Evolutionary conservation across 2,113 vertebrate species (phyloP).

Genomic region (Sinocyclocheilus anophthalmus): DNA sequence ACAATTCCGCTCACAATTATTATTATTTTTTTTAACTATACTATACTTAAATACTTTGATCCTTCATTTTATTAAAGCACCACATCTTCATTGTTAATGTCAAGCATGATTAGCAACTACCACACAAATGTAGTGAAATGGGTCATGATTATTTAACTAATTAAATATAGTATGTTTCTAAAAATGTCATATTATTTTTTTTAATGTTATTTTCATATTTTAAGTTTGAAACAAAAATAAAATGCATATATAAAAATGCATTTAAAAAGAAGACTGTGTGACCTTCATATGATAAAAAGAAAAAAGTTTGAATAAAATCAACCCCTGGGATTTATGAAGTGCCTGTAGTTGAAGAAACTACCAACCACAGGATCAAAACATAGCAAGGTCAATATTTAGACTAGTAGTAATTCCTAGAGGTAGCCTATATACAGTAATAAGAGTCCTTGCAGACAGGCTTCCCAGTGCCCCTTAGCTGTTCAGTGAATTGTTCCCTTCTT

Average conservation of each 20-base stretch:
- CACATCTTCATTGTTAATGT: no score
- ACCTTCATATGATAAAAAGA: background rate
- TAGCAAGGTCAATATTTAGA: background rate
- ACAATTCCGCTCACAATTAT: no score
- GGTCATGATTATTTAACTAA: no score
- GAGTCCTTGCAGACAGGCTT: background rate
- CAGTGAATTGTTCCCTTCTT: background rate
- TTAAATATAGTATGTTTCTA: background rate
- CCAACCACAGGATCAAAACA: slow-evolving; percentile 6
- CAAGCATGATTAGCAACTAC: no score
- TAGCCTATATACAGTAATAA: background rate
- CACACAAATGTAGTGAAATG: no score
- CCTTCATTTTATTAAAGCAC: no score
- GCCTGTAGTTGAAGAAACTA: background rate
- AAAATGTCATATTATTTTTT: background rate
- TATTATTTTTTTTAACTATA: no score
- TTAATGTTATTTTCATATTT: background rate
- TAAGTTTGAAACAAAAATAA: background rate
- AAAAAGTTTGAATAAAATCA: background rate
- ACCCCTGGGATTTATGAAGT: background rate
- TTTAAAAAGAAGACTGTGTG: background rate
- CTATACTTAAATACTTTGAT: no score
- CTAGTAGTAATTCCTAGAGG: background rate
- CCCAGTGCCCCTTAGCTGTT: background rate
- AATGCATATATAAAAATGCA: background rate